phyloP scores from a whole-genome alignment of 2,113 vertebrate species.

The Leptobrachium leishanense region DNA sequence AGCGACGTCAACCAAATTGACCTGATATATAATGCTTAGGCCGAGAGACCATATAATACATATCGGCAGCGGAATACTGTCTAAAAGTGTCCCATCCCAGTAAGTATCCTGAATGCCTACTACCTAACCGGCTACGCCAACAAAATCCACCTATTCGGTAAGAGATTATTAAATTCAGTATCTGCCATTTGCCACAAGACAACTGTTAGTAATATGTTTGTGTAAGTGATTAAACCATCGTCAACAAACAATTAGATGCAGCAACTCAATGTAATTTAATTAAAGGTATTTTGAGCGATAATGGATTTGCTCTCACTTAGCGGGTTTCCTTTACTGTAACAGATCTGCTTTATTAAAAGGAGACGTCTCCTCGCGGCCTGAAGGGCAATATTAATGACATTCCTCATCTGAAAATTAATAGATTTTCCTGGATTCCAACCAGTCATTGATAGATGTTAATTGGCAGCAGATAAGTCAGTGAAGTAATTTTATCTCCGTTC shows the following conservation, averaged over 20 bases:
- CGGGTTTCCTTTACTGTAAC: slow-evolving; percentile 43
- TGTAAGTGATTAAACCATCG: background rate
- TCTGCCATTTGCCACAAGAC: no score
- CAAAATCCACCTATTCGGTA: no score
- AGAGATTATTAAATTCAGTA: no score
- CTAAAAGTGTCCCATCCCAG: no score
- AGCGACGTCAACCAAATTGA: no score
- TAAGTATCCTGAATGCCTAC: no score
- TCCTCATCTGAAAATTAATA: slow-evolving; percentile 55
- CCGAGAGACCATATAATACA: no score
- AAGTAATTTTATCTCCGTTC: slow-evolving; percentile 57
- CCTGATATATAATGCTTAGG: no score
- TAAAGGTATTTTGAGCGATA: background rate
- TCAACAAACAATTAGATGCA: background rate
- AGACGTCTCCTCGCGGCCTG: slow-evolving; percentile 56
- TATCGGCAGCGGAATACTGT: no score
- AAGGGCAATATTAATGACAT: slow-evolving; percentile 50
- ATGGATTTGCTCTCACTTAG: background rate
- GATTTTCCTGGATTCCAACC: slow-evolving; percentile 50
- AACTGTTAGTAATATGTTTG: background rate
- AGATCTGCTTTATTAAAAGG: slow-evolving; percentile 56
- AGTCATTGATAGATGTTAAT: slow-evolving; percentile 61
- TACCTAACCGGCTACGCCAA: no score
- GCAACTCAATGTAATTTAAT: background rate
- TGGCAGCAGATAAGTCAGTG: slow-evolving; percentile 57